Percentiles rank a stretch among this genome's conserved stretches.
Conservation (phyloP, 2,113 vertebrate species). For the Zapus hudsonius region DNA sequence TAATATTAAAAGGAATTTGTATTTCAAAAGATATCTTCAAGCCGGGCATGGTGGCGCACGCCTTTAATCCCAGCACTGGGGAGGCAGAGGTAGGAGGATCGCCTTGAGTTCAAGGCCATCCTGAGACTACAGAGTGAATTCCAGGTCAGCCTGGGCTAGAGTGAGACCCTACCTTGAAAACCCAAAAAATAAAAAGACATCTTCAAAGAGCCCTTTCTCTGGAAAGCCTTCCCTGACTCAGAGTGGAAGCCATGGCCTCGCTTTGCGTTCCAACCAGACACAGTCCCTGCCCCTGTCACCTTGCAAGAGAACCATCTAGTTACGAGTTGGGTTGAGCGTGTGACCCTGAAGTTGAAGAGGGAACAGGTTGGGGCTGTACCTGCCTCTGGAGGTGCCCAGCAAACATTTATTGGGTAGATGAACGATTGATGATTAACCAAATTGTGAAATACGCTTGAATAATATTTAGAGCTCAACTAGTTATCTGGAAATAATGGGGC, state of each 20-base stretch:
- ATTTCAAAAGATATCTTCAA: neutral
- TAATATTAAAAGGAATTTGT: neutral
- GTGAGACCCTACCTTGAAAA: too few species aligned
- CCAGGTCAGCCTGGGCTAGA: too few species aligned
- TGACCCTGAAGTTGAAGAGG: neutral
- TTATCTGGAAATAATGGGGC: neutral
- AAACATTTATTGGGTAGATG: neutral
- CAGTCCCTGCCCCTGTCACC: neutral
- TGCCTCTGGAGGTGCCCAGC: too few species aligned
- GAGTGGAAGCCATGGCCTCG: neutral
- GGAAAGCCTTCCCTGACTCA: neutral
- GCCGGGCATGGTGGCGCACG: too few species aligned
- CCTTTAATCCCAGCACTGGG: too few species aligned
- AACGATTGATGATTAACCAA: neutral
- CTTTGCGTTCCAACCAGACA: too few species aligned
- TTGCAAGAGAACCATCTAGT: neutral
- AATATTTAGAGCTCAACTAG: neutral
- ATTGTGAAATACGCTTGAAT: neutral
- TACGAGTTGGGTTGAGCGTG: neutral
- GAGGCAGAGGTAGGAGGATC: too few species aligned
- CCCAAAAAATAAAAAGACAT: too few species aligned
- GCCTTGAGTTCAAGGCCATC: too few species aligned
- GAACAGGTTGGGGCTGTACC: neutral
- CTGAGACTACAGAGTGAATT: too few species aligned
- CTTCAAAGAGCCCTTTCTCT: neutral